These are phyloP conservation scores for Oncorhynchus tshawytscha DNA, from an alignment of 2,113 vertebrate species.

Conservation along the genomic window DNA sequence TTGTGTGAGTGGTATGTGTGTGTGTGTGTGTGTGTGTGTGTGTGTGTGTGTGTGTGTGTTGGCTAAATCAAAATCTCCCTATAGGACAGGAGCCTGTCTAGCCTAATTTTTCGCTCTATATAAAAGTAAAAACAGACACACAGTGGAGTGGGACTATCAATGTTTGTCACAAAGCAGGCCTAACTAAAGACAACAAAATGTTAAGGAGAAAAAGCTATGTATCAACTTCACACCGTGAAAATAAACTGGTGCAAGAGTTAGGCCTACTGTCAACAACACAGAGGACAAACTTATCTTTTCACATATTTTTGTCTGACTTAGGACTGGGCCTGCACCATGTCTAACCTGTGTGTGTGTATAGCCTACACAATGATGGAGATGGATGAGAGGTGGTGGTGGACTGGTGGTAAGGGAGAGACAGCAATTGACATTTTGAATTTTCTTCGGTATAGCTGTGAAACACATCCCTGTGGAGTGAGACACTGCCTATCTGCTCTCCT, in stretches of 20 bases:
- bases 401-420: background rate
- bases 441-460: background rate
- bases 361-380: too few relatives aligned
- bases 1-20: constrained; percentile 65
- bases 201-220: background rate
- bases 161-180: constrained; percentile 55
- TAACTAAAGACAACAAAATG: background rate
- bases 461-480: background rate
- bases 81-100: constrained; percentile 67
- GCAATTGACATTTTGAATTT: background rate
- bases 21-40: constrained; percentile 37
- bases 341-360: too few relatives aligned
- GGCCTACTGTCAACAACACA: too few relatives aligned
- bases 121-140: constrained; percentile 60
- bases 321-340: too few relatives aligned
- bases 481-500: background rate
- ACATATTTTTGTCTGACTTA: too few relatives aligned
- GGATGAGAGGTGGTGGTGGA: background rate
- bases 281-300: too few relatives aligned
- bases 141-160: constrained; percentile 50
- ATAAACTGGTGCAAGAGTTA: too few relatives aligned
- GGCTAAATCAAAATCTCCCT: constrained; percentile 60
- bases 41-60: constrained; percentile 58
- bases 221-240: background rate
- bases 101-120: constrained; percentile 47